Conservation (phyloP, 2,888 invertebrate species). For the Machimus atricapillus region DNA sequence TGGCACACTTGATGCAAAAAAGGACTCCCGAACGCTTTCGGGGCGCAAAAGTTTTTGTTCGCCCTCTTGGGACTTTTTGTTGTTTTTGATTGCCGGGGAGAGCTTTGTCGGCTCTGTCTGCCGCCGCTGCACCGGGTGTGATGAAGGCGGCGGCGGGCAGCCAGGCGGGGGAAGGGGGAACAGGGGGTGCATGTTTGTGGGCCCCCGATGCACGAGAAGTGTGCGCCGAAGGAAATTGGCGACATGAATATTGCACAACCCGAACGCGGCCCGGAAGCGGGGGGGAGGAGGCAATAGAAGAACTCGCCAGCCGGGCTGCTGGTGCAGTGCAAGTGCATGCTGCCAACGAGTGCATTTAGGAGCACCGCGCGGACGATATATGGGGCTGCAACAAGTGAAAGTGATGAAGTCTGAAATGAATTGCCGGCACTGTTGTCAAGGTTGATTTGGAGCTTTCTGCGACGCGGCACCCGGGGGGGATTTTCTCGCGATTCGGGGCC, state of each 20-base stretch:
- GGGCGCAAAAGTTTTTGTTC: slow-evolving; percentile 32
- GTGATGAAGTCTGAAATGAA: slow-evolving; percentile 36
- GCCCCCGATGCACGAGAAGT: neutral
- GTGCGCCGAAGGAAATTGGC: slow-evolving; percentile 33
- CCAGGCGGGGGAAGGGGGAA: neutral
- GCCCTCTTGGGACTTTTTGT: slow-evolving; percentile 34
- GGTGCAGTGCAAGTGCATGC: slow-evolving; percentile 6
- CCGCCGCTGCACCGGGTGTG: neutral
- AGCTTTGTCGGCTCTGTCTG: slow-evolving; percentile 31
- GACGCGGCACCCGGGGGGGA: neutral
- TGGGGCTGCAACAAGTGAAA: slow-evolving; percentile 33
- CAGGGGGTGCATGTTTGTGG: neutral
- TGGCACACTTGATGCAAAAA: slow-evolving; percentile 20
- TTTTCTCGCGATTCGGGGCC: neutral
- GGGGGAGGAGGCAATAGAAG: slow-evolving; percentile 6
- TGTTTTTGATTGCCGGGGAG: slow-evolving; percentile 34
- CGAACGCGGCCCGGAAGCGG: neutral
- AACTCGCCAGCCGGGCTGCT: neutral
- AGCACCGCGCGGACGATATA: slow-evolving; percentile 9
- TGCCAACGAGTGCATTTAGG: slow-evolving; percentile 2
- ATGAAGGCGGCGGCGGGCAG: neutral
- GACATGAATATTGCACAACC: slow-evolving; percentile 30
- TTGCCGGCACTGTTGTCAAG: slow-evolving; percentile 32
- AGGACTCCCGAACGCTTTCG: neutral
- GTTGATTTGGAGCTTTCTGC: slow-evolving; percentile 32